Base-by-base conservation (phyloP, 2,113 vertebrate genomes). In the Phalacrocorax aristotelis region DNA sequence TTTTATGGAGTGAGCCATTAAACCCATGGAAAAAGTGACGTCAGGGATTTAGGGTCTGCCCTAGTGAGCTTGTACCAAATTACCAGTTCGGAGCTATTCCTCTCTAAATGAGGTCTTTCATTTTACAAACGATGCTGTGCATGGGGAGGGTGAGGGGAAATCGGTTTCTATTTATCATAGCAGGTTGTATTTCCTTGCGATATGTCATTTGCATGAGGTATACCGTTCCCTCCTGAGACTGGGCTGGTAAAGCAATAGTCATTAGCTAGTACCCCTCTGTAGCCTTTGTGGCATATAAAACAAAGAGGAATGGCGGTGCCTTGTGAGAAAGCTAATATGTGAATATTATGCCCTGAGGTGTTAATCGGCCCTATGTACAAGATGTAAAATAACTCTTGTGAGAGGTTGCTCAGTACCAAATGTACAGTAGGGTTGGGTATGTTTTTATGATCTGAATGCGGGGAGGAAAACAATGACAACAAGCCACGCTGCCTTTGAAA, bases 221-320 rank as follows among this genome's bases (percentile, higher is more conserved):
- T 74, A 58, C 54, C 1, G 1, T 77, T 95, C 51, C 60, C 90
- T 86, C 68, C 79, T 38, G 90, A 88, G 88, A 26, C 75, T 49
- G 58, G 54, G 68, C 92, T 90, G 68, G 54, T 82, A 75, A 80
- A 92, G 88, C 64, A 90, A 9, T 30, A 77, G 85, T 86, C 68
- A 60, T 92, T 96, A 58, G 54, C 46, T 55, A 22, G 66, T 93
- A 70, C 36, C 68, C 80, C 72, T 92, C 76, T 1, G 5, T 71
- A 89, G 79, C 79, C 80, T 95, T 96, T 83, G 90, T 74, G 89
- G 85, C 42, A 51, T 48, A 48, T 61, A 52, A 94, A 95, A n/a
- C 60, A 90, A 94, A 92, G 83, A 93, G 57, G 51, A 94, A 74
- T 77, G 92, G 58, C 29, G 32, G 76, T 83, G 71, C 80, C 76